These are phyloP conservation scores for Geothlypis trichas DNA, from an alignment of 2,113 vertebrate species.

Conservation along the genomic window DNA sequence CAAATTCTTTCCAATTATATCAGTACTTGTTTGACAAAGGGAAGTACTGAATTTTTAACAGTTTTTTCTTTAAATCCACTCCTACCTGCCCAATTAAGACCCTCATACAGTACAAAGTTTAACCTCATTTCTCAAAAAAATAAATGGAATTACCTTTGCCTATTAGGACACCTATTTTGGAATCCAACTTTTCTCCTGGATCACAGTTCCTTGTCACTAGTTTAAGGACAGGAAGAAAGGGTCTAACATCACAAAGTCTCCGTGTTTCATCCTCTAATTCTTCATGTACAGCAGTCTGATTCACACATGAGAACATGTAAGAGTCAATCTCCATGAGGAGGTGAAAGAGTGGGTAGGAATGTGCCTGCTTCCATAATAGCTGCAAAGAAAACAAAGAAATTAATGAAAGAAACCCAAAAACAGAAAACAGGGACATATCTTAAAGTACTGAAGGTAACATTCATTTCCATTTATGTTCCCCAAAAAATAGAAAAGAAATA, in stretches of 20 bases:
- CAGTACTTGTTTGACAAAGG: neutral
- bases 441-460: neutral
- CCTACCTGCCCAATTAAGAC: neutral
- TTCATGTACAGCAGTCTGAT: conserved; percentile 95
- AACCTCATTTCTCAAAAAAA: neutral
- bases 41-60: neutral
- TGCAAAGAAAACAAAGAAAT: conserved; percentile 43
- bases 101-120: neutral
- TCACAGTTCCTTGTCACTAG: conserved; percentile 91
- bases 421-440: neutral
- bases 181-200: conserved; percentile 92
- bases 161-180: conserved; percentile 96
- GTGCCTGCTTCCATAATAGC: conserved; percentile 97
- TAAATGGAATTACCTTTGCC: conserved; percentile 85
- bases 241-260: conserved; percentile 92
- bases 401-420: neutral
- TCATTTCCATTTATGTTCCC: neutral
- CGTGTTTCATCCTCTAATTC: conserved; percentile 94
- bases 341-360: conserved; percentile 89
- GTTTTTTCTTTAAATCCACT: neutral
- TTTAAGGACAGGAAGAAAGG: conserved; percentile 94
- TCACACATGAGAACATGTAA: conserved; percentile 98
- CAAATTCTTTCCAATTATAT: neutral
- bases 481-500: neutral
- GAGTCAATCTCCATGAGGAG: conserved; percentile 93